These are phyloP conservation scores for Lucilia sericata DNA, from an alignment of 1,140 invertebrate species.

Conservation along the genomic window DNA sequence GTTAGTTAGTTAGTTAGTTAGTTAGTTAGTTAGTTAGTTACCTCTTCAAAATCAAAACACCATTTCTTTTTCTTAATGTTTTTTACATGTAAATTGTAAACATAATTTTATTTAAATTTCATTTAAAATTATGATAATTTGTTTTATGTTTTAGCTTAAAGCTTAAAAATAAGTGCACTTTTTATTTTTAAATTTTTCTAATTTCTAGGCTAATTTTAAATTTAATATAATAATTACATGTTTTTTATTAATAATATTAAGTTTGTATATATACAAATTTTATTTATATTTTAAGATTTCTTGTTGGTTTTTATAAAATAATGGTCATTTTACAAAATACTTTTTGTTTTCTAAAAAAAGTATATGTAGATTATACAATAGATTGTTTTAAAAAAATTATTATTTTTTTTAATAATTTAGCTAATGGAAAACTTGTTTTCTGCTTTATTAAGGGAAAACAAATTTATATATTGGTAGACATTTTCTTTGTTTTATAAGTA, in stretches of 20 bases:
- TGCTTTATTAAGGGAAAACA: constrained; percentile 11
- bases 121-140: constrained; percentile 10
- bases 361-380: background rate
- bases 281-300: background rate
- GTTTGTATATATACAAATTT: constrained; percentile 21
- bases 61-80: no score
- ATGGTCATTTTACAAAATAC: constrained; percentile 34
- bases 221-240: background rate
- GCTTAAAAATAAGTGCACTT: constrained; percentile 46
- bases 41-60: no score
- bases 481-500: background rate
- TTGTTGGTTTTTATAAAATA: background rate
- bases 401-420: background rate
- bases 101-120: constrained; percentile 26
- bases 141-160: constrained; percentile 8
- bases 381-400: background rate
- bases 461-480: background rate
- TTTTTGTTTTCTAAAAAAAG: constrained; percentile 19
- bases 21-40: no score
- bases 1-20: no score
- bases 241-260: constrained; percentile 12
- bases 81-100: constrained; percentile 36
- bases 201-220: background rate
- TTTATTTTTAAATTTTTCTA: background rate
- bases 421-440: constrained; percentile 25